Evolutionary conservation across 1,140 invertebrate species (phyloP).

Genomic region (Melitaea cinxia): DNA sequence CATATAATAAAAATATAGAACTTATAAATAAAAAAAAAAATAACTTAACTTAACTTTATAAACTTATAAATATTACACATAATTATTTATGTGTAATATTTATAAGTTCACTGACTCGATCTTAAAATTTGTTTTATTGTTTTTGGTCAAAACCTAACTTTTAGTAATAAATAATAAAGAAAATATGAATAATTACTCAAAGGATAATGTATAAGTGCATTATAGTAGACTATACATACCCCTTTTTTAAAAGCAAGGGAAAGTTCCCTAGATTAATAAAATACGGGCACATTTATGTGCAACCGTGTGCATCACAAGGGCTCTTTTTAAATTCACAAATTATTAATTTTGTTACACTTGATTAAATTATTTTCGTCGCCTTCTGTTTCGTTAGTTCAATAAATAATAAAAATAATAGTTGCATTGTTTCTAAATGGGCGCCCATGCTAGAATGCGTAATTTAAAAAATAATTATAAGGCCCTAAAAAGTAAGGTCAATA

Average conservation of each 20-base stretch:
- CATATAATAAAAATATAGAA: too few species aligned
- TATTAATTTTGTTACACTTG: not conserved
- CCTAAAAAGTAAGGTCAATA: too few species aligned
- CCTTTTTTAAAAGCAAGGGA: not conserved
- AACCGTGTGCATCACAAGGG: not conserved
- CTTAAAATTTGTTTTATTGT: not conserved
- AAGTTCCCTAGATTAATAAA: not conserved
- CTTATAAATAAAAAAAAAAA: too few species aligned
- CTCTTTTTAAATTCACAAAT: not conserved
- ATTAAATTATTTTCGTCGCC: not conserved
- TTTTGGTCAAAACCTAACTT: not conserved
- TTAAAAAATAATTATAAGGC: too few species aligned
- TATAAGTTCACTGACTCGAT: not conserved
- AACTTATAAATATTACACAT: too few species aligned
- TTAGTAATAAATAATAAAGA: not conserved
- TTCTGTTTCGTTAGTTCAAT: too few species aligned
- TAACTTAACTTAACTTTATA: too few species aligned
- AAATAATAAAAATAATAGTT: too few species aligned
- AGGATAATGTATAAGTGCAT: not conserved
- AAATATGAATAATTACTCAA: not conserved
- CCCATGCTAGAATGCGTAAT: too few species aligned
- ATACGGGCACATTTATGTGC: constrained; percentile 9
- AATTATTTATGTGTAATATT: too few species aligned
- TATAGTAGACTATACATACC: not conserved
- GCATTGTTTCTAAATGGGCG: too few species aligned